Evolutionary conservation across 2,888 invertebrate species (phyloP), one percentile per base, ranked within the genome.

Genomic region (Adelognathus sp.): DNA sequence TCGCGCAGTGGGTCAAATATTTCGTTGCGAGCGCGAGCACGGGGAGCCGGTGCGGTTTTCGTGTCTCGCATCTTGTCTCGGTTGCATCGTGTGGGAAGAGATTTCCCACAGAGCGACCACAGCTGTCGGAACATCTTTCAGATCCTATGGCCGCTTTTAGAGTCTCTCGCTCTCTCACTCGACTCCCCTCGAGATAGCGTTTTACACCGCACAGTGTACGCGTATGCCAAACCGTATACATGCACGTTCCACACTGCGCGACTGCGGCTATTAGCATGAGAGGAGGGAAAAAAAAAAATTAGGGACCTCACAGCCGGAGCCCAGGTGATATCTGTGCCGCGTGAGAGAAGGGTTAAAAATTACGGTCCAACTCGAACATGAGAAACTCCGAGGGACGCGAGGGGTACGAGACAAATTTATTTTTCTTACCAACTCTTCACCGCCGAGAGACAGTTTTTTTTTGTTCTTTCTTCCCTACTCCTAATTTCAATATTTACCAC

Each of bases 111-210:
- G 89, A 72, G 71, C 70, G 75, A 75, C 75, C 79, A 88, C 88
- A 88, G 88, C 89, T 89, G 89, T 88, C 88, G 83, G 84, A 83
- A 84, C 86, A 86, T 88, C 86, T 88, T 86, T 84, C 82, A 73
- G 52, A 66, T 74, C 29, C 44, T 61, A 61, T 54, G 52, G 54
- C 56, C 41, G 85, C 75, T 83, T 85, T 84, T 84, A 81, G 72
- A 77, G 80, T 80, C 79, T 75, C 80, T 81, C 73, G 46, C 36
- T 33, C 46, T 50, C 36, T 58, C 50, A 16, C n/a, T 36, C 29
- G 36, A 66, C 60, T 70, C 46, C 18, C 41, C 41, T 1, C n/a
- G 41, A 61, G 66, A 72, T 63, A 69, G 63, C 50, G 58, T 66
- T 72, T 46, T 33, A 50, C 9, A 21, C 24, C 21, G 50, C 24